Base-by-base conservation (phyloP, 2,113 vertebrate species). In the Camelus bactrianus region DNA sequence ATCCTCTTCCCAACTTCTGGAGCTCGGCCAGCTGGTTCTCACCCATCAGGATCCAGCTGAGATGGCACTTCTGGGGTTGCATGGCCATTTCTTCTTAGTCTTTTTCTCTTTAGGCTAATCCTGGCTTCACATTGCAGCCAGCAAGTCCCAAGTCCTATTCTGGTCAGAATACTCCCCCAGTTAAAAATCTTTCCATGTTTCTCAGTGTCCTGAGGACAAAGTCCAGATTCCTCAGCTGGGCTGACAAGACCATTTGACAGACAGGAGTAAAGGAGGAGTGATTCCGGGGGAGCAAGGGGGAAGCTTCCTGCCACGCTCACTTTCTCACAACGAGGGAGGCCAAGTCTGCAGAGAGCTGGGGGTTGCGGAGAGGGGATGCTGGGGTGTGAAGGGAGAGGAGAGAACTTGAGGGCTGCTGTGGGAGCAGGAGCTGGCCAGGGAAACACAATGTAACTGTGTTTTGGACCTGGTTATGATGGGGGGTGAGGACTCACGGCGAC, bases 201-300 rank as follows among this genome's bases (percentile, higher is more conserved):
- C 56, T 73, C 62, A 48, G 24, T 75, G 76, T 92, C 58, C 75
- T 26, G 9, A 81, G 76, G 92, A 94, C 77, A 95, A 93, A 95
- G 94, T 94, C 54, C 92, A 89, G 42, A 95, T 91, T 94, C 93
- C 69, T 89, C 28, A 10, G 38, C 16, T 54, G 87, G 67, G 32
- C 58, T 58, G 70, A 56, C 82, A n/a, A 72, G 60, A 91, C 62
- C 82, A 13, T 20, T 69, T 11, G 13, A 28, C 46, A 38, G n/a
- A 88, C 9, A 22, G 11, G 35, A 84, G 65, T 26, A n/a, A 67
- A 77, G 20, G 22, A 67, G 69, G 58, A 22, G 14, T 4, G 12
- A 28, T 56, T 62, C 20, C 30, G 8, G 32, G 30, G 64, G 8
- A 80, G 73, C 32, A 5, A 42, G 17, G 30, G 28, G 54, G 52